Evolutionary conservation across 2,888 invertebrate genomes (phyloP).

Genomic region (Stenoptilia bipunctidactyla): DNA sequence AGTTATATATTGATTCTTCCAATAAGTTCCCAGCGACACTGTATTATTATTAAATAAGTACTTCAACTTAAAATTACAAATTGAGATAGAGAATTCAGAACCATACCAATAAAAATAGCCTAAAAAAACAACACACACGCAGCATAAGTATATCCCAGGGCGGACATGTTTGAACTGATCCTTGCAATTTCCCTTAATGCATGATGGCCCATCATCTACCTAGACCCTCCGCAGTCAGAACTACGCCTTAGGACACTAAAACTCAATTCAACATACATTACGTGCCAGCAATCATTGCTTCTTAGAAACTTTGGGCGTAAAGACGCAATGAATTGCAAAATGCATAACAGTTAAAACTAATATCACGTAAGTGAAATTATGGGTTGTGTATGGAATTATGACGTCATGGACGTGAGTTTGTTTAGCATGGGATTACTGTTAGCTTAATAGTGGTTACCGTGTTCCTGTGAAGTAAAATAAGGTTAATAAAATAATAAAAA

Average conservation of each 20-base stretch:
- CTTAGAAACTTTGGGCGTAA: not conserved
- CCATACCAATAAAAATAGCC: no score
- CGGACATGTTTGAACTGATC: slow-evolving; percentile 6
- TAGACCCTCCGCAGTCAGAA: slow-evolving; percentile 26
- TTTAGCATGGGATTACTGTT: not conserved
- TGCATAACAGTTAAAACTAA: not conserved
- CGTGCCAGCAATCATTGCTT: not conserved
- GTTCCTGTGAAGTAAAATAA: not conserved
- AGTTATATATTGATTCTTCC: no score
- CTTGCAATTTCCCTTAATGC: slow-evolving; percentile 37
- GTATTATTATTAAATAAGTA: no score
- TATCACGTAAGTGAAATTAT: slow-evolving; percentile 1
- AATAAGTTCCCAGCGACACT: no score
- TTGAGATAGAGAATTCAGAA: no score
- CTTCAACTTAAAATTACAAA: no score
- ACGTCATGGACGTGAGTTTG: slow-evolving; percentile 19
- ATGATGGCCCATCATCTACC: slow-evolving; percentile 18
- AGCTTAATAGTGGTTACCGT: slow-evolving; percentile 4
- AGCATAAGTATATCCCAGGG: slow-evolving; percentile 18
- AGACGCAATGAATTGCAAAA: not conserved
- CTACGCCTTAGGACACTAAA: slow-evolving; percentile 14
- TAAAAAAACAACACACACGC: slow-evolving; percentile 14
- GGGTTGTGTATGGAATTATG: slow-evolving; percentile 18
- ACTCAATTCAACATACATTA: not conserved
- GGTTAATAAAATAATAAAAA: no score